A percentile compares a stretch with the other conserved stretches of the same genome.
These are phyloP conservation scores for Stenchaetothrips biformis DNA, from an alignment of 2,888 invertebrate genomes.

Conservation along the genomic window DNA sequence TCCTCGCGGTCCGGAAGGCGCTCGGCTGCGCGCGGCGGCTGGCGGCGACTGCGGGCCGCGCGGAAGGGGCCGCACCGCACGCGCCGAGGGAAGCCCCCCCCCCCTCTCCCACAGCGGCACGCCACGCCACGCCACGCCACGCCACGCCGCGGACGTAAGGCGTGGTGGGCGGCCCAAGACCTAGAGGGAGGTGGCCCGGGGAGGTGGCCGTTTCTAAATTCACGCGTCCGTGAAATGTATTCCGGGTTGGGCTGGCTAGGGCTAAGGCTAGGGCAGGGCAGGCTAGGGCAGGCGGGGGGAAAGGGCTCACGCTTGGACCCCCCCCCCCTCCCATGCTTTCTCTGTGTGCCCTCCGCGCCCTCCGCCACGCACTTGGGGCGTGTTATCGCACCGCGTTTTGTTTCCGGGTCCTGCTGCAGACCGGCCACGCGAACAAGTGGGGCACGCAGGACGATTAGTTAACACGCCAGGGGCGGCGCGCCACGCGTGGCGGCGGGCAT, in stretches of 20 bases:
- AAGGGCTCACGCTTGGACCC: neutral
- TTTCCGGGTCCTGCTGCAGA: neutral
- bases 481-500: too few relatives aligned
- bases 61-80: neutral
- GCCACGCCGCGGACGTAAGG: too few relatives aligned
- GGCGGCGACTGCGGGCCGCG: neutral
- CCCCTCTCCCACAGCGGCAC: too few relatives aligned
- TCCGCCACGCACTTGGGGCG: neutral
- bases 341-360: neutral
- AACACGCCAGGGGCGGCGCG: neutral
- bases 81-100: too few relatives aligned
- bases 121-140: too few relatives aligned
- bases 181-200: too few relatives aligned
- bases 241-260: neutral
- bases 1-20: neutral
- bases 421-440: neutral
- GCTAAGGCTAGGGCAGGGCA: too few relatives aligned
- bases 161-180: too few relatives aligned
- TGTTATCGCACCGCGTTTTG: neutral
- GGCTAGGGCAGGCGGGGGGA: too few relatives aligned
- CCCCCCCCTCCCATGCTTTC: neutral
- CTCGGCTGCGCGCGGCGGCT: neutral
- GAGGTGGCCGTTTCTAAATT: neutral
- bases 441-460: neutral
- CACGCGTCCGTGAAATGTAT: slow-evolving; percentile 24